Base-by-base conservation (phyloP, 2,113 vertebrate genomes). In the Cepphus grylle region DNA sequence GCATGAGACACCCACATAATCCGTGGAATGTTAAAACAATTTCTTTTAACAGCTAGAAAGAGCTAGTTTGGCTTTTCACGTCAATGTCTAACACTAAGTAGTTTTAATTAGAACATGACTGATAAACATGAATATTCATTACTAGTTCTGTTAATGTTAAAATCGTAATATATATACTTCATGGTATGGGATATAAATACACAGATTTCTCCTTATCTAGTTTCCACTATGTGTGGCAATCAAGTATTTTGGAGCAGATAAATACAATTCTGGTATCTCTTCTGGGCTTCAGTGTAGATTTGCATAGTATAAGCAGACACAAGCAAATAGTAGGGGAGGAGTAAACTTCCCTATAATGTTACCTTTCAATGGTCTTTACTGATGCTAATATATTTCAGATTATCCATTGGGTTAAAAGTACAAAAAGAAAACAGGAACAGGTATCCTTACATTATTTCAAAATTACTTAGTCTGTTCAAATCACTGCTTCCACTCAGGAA, bases 101-200 rank as follows among this genome's bases (percentile, higher is more conserved):
- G 49, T 43, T 95, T 95, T 80, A 94, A 95, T 93, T 82, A 94
- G 78, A 93, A 69, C 52, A 76, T 26, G 65, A 82, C 4, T 34
- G 62, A 87, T 78, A 86, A 93, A 42, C n/a, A 91, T 89, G 70
- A 95, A 82, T 94, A 91, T 76, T 91, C 73, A 91, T 95, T 61
- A 45, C 25, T 56, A 26, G 27, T n/a, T 93, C 78, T 91, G 42
- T 88, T 93, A 66, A 66, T 32, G 32, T 29, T 80, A 50, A 82
- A 94, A 42, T 76, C 21, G 62, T 45, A 76, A 45, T 0, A 0
- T 55, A 65, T 34, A 53, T 45, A 61, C 8, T 21, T 52, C 7
- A 5, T 32, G 5, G 20, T 45, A 40, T 32, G 62, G 8, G 25
- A 49, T 93, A 69, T 45, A 92, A 91, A 91, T 36, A 92, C 15